Evolutionary conservation across 1,140 invertebrate species (phyloP), one percentile per base, ranked within the genome.

Genomic region (Drosophila yakuba): DNA sequence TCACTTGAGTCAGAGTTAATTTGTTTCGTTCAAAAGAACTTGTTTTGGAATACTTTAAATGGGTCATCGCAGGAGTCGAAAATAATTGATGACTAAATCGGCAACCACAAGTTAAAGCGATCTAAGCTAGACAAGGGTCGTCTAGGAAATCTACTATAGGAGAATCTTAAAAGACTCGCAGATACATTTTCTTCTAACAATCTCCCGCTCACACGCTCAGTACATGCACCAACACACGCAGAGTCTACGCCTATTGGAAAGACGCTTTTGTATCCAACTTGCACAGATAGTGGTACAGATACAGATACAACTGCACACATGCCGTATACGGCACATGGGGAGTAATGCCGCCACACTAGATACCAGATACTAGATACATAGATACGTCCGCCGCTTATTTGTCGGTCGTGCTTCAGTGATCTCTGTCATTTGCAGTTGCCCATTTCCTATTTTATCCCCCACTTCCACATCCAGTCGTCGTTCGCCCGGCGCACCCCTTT

Each of bases 321-420:
- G 5, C 28, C 41, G 47, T 48, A n/a, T 59, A 55, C 50, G 28
- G 25, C 55, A 47, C 64, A 59, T 77, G 74, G 56, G 63, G 62
- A 77, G 74, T 71, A 72, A 71, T 71, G 68, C 68, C 67, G 69
- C 63, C 74, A 45, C 74, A 62, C 67, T 64, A 78, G 66, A 72
- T 63, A 78, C 58, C 58, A 75, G 59, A 80, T 72, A 78, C 74
- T 69, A 75, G 59, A 80, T 64, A 83, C 62, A 76, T 69, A 75
- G 60, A 89, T 89, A 83, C 76, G 74, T 78, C 74, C 73, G 78
- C 48, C 71, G 73, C 78, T 83, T 81, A 62, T 63, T 66, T 88
- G 68, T 89, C 66, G 77, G 84, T 84, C 82, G 68, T 89, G 84
- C 84, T 89, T 89, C 77, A 89, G 85, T 90, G 84, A 89, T 90